phyloP scores from a whole-genome alignment of 2,797 vertebrate species.

The Myotis vivesi region DNA sequence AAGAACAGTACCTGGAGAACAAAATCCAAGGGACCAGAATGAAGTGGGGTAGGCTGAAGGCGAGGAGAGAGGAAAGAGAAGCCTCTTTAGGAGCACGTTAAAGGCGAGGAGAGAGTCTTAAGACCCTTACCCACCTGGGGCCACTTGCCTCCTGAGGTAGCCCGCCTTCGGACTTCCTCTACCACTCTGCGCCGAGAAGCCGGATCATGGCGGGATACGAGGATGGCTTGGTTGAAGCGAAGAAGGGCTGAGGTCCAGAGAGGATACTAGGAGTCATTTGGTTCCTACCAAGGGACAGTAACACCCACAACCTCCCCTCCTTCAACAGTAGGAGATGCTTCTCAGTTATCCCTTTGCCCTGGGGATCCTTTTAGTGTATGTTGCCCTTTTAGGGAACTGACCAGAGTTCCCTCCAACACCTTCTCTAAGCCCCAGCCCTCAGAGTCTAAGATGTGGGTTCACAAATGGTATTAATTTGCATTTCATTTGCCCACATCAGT shows the following conservation, averaged over 20 bases:
- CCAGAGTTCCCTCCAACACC: neutral
- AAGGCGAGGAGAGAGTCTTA: neutral
- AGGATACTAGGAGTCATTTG: neutral
- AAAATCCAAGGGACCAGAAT: neutral
- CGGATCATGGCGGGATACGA: conserved; percentile 91
- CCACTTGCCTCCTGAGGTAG: conserved; percentile 90
- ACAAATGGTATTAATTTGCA: conserved; percentile 8
- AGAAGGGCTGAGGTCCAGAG: conserved; percentile 80
- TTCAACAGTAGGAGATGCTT: neutral
- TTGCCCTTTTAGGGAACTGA: neutral
- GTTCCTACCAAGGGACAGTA: neutral
- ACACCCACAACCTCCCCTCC: neutral
- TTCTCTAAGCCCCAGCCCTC: neutral
- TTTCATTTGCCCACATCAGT: neutral
- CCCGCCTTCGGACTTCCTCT: conserved; percentile 87
- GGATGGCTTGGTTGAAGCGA: conserved; percentile 92
- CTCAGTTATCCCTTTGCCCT: neutral
- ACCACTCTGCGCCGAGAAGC: conserved; percentile 90
- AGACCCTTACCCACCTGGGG: conserved; percentile 87
- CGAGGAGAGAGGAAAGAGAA: neutral
- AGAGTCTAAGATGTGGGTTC: neutral
- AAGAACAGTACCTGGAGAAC: conserved; percentile 85
- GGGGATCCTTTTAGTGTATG: neutral
- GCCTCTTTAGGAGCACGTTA: neutral
- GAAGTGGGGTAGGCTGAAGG: neutral